Evolutionary conservation across 1,140 invertebrate genomes (phyloP).

Genomic region (Drosophila funebris): DNA sequence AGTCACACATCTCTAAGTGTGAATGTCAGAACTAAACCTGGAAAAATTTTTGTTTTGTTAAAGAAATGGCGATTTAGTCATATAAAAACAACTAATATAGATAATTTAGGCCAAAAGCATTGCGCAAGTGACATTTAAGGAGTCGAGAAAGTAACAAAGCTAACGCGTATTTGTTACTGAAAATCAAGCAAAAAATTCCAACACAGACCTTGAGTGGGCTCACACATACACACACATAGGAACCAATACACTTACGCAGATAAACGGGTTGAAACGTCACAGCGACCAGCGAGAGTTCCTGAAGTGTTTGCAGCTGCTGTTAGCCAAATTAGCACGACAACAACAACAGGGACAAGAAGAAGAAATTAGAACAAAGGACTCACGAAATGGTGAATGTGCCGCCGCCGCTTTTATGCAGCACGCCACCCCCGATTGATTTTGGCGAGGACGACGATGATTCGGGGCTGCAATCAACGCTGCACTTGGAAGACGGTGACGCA

Average conservation of each 20-base stretch:
- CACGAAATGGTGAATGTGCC: slow-evolving; percentile 84
- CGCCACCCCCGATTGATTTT: slow-evolving; percentile 87
- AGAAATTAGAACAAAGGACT: slow-evolving; percentile 39
- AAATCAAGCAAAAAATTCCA: slow-evolving; percentile 66
- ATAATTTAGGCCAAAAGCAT: slow-evolving; percentile 5
- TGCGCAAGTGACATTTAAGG: slow-evolving; percentile 12
- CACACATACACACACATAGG: slow-evolving; percentile 46
- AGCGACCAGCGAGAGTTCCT: slow-evolving; percentile 42
- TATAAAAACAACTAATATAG: slow-evolving; percentile 24
- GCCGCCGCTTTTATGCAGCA: slow-evolving; percentile 87
- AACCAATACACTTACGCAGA: slow-evolving; percentile 31
- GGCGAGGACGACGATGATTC: slow-evolving; percentile 87
- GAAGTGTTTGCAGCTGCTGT: slow-evolving; percentile 59
- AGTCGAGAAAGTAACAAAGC: slow-evolving; percentile 5
- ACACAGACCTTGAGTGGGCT: slow-evolving; percentile 74
- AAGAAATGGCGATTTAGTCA: slow-evolving; percentile 61
- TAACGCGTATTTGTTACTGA: slow-evolving; percentile 23
- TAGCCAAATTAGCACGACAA: slow-evolving; percentile 41
- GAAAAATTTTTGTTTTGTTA: slow-evolving; percentile 69
- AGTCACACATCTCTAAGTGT: slow-evolving; percentile 42
- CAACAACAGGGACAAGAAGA: slow-evolving; percentile 14
- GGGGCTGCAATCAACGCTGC: slow-evolving; percentile 85
- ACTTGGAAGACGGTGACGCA: slow-evolving; percentile 75
- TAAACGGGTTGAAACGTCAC: slow-evolving; percentile 65
- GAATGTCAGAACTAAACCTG: slow-evolving; percentile 57